These are phyloP conservation scores for Drosophila falleni DNA, from an alignment of 2,888 invertebrate species.

Conservation along the genomic window DNA sequence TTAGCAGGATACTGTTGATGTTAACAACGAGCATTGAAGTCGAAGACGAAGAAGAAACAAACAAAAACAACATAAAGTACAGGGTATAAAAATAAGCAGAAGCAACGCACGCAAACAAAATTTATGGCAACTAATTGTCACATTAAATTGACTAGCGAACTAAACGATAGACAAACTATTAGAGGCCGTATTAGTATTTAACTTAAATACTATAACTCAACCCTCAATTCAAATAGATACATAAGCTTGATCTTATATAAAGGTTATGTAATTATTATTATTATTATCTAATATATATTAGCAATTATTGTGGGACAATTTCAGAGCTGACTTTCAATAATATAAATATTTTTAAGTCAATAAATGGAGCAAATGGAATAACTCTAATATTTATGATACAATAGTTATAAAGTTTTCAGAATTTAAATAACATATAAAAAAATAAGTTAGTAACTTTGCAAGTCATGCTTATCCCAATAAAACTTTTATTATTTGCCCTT, in stretches of 20 bases:
- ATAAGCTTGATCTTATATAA: neutral
- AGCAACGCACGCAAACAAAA: constrained; percentile 55
- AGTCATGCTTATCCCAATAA: neutral
- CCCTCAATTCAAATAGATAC: neutral
- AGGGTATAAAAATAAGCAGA: constrained; percentile 8
- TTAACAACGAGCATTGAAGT: constrained; percentile 48
- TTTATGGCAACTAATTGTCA: constrained; percentile 69
- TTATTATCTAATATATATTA: neutral
- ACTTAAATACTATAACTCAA: too few relatives aligned
- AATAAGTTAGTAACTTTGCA: neutral
- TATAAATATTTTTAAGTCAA: too few relatives aligned
- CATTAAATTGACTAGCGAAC: constrained; percentile 47
- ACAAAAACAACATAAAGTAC: neutral
- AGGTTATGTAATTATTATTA: neutral
- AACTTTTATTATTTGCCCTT: constrained; percentile 8
- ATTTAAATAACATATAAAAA: too few relatives aligned
- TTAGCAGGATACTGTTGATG: constrained; percentile 59
- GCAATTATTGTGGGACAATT: too few relatives aligned
- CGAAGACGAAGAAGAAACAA: constrained; percentile 31
- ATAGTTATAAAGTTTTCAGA: too few relatives aligned
- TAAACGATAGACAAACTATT: neutral
- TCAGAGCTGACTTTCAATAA: too few relatives aligned
- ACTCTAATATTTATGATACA: too few relatives aligned
- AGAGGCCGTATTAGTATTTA: too few relatives aligned
- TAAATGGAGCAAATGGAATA: neutral